Evolutionary conservation across 2,888 invertebrate genomes (phyloP).

Genomic region (Portevinia maculata): DNA sequence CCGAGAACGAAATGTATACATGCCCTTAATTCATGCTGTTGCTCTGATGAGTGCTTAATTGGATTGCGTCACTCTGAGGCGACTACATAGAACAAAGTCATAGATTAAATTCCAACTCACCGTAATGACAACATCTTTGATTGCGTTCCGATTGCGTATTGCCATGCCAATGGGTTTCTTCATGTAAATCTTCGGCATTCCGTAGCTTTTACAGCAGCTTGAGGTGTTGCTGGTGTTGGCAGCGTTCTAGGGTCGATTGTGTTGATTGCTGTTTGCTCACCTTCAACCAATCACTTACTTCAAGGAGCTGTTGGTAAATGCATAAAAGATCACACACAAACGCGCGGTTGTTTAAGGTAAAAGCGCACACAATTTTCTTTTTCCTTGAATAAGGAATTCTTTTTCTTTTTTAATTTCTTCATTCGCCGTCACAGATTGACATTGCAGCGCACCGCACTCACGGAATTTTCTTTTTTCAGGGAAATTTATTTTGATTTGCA

Average conservation of each 20-base stretch:
- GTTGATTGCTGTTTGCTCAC: slow-evolving; percentile 47
- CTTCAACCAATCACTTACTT: slow-evolving; percentile 61
- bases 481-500: background rate
- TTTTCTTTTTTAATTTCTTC: slow-evolving; percentile 57
- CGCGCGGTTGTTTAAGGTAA: slow-evolving; percentile 1
- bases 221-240: background rate
- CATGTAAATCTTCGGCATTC: slow-evolving; percentile 82
- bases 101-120: slow-evolving; percentile 77
- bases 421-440: slow-evolving; percentile 58
- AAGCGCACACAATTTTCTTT: background rate
- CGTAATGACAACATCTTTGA: slow-evolving; percentile 94
- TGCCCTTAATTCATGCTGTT: slow-evolving; percentile 44
- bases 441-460: slow-evolving; percentile 64
- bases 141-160: slow-evolving; percentile 92
- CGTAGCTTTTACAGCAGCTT: slow-evolving; percentile 43
- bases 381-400: slow-evolving; percentile 29
- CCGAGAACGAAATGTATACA: slow-evolving; percentile 25
- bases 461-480: slow-evolving; percentile 45
- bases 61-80: slow-evolving; percentile 63
- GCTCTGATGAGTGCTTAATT: slow-evolving; percentile 34
- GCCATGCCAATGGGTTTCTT: slow-evolving; percentile 93
- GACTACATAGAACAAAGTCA: slow-evolving; percentile 3
- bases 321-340: slow-evolving; percentile 44
- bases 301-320: slow-evolving; percentile 18
- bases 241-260: slow-evolving; percentile 2